These are phyloP conservation scores for Antheraea yamamai DNA, from an alignment of 2,888 invertebrate species.

Conservation along the genomic window DNA sequence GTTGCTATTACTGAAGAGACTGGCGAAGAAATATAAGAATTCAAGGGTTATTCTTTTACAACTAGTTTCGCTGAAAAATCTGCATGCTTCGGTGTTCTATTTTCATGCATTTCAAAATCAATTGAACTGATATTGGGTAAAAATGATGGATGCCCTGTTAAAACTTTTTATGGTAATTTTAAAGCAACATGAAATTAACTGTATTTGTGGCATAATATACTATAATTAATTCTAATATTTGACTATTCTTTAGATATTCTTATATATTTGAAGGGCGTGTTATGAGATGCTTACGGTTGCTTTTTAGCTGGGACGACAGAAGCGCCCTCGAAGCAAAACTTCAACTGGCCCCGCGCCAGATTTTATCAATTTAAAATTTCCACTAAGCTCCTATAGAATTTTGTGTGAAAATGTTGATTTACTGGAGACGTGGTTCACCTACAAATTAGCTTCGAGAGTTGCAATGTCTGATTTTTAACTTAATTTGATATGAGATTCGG, in stretches of 20 bases:
- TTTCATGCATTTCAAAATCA: not conserved
- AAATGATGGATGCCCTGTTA: not conserved
- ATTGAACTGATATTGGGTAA: not conserved
- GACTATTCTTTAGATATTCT: not conserved
- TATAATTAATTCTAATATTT: not conserved
- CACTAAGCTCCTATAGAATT: constrained; percentile 13
- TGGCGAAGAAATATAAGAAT: not conserved
- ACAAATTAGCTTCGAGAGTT: constrained; percentile 1
- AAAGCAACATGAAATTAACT: not conserved
- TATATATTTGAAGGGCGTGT: constrained; percentile 8
- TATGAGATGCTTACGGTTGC: constrained; percentile 22
- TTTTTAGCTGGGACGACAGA: constrained; percentile 24
- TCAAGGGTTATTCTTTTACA: not conserved
- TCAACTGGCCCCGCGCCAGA: constrained; percentile 27
- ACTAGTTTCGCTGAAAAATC: not conserved
- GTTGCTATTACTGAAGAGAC: not conserved
- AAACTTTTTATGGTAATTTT: not conserved
- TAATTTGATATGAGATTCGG: not conserved
- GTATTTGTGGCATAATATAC: not conserved
- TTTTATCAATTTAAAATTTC: constrained; percentile 20
- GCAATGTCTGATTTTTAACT: not conserved
- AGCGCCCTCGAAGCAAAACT: constrained; percentile 27
- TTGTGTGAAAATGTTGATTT: constrained; percentile 15
- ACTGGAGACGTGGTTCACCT: constrained; percentile 3
- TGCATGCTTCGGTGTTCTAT: not conserved